Evolutionary conservation across 1,140 invertebrate genomes (phyloP), one percentile per base, ranked within the genome.

Genomic region (Orchesella cincta): DNA sequence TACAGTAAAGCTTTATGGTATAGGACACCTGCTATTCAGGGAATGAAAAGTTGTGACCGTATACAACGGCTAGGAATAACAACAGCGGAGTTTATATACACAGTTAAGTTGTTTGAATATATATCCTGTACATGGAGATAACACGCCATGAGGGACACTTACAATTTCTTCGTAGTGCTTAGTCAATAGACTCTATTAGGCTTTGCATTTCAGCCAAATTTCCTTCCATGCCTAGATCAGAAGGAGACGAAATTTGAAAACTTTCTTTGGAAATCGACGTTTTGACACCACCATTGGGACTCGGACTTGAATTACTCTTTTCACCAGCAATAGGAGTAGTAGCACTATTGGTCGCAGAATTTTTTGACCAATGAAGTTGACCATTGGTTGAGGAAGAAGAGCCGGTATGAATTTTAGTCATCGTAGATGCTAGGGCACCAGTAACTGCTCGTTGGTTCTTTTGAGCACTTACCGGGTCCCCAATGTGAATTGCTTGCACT

Each of bases 401-500:
- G 23, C 8, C 8, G 5, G 26, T 62, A 67, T 23, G 62, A 67
- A 18, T 67, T 67, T 67, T 29, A 8, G 62, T 33, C 31, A 33
- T 31, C 33, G 62, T 12, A 2, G 62, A 8, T 31, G 62, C 8
- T 67, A 33, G 39, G 31, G 62, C 12, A 12, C 26, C 31, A 23
- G 62, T 33, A 1, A 31, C 26, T n/a, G 33, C 62, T 67, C 8
- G 28, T 67, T 67, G 62, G 28, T 31, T 67, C 62, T 33, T 29
- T 31, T 31, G 62, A 29, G 36, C 75, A 71, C 51, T 77, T 31
- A 77, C 78, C 5, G 36, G 31, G 70, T 76, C 78, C 67, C 78
- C 78, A 46, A 79, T 76, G 54, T 75, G 75, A 75, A 79, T 79
- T 52, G 74, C 75, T 39, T 73, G 51, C 34, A 79, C 70, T 76